Evolutionary conservation across 2,888 invertebrate genomes (phyloP), one percentile per base, ranked within the genome.

Genomic region (Meteorus cinctellus): DNA sequence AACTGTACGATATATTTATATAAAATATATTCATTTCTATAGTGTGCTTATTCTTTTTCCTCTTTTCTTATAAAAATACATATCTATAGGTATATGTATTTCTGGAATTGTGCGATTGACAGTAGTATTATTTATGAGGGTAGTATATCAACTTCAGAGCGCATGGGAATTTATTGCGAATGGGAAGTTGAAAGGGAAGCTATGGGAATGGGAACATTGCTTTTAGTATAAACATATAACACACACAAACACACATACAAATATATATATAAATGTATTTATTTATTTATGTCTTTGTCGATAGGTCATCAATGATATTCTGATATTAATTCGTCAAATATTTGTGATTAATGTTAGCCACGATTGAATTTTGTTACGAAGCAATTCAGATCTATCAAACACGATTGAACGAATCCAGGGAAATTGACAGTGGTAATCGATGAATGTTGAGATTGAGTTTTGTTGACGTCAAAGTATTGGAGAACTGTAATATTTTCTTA

Each of bases 301-400:
- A 34, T 70, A 59, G 24, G 36, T 59, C 69, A 70, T 70, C 31
- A 31, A 29, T 48, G 34, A 70, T 59, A 63, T 31, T 65, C 48
- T n/a, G 34, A 65, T 51, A 65, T 72, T 65, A 51, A 66, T 67
- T 55, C 27, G 29, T 66, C 19, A 27, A 34, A 48, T 74, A 12
- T 68, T 68, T 59, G 12, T 74, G 66, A 77, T 78, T 72, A 73
- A 75, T 67, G 51, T 41, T 65, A 31, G 51, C 66, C 70, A 77
- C 70, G 71, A 75, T 62, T 71, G 68, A 31, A 76, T 72, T n/a
- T 55, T 55, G 24, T 1, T 55, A 55, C n/a, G n/a, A 24, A 48
- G 60, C 72, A 66, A 72, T 76, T 48, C 55, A 41, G 41, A 41
- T 41, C 41, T 41, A 41, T 41, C 41, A 41, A 41, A 41, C 8